Evolutionary conservation across 1,140 invertebrate species (phyloP).

Genomic region (Solenopsis fugax): DNA sequence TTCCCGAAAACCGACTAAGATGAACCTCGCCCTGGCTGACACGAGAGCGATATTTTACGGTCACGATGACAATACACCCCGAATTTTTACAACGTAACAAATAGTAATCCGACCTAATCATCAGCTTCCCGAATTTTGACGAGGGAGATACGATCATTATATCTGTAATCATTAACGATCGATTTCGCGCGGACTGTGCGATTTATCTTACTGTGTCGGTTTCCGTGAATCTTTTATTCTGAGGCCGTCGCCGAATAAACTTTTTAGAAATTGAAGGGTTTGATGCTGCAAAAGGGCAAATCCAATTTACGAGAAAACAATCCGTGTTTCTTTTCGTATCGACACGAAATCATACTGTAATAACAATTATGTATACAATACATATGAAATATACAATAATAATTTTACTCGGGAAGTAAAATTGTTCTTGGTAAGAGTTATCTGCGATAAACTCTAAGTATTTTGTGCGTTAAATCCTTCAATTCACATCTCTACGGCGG

Average conservation of each 20-base stretch:
- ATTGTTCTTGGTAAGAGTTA: too few relatives aligned
- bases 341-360: too few relatives aligned
- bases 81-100: conserved; percentile 30
- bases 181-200: background rate
- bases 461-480: background rate
- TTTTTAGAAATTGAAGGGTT: conserved; percentile 20
- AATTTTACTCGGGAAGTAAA: background rate
- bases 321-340: background rate
- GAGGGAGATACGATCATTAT: background rate
- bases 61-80: conserved; percentile 16
- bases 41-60: background rate
- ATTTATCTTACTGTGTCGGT: conserved; percentile 15
- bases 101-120: conserved; percentile 7
- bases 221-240: conserved; percentile 20
- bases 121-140: background rate
- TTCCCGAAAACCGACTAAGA: conserved; percentile 23
- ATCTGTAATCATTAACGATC: background rate
- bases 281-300: background rate
- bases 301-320: background rate
- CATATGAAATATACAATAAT: background rate
- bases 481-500: conserved; percentile 20
- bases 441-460: background rate
- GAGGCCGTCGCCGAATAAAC: conserved; percentile 1
- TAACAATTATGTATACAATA: too few relatives aligned
- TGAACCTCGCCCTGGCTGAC: background rate